Evolutionary conservation across 2,113 vertebrate species (phyloP).

Genomic region (Lamprotornis superbus): DNA sequence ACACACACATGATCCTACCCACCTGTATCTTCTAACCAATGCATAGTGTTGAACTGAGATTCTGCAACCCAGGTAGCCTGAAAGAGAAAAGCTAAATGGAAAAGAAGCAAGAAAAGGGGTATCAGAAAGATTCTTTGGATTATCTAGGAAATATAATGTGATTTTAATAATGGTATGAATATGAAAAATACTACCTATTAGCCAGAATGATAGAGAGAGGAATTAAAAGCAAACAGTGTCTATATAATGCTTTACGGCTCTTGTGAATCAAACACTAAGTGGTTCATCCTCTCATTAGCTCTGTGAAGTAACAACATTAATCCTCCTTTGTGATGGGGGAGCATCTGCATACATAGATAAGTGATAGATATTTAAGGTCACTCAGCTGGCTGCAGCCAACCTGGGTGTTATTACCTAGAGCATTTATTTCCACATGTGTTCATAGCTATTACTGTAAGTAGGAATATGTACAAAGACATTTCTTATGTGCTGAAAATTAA

Average conservation of each 20-base stretch:
- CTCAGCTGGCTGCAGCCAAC: neutral
- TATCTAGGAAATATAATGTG: neutral
- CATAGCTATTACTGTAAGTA: neutral
- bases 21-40: neutral
- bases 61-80: neutral
- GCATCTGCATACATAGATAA: neutral
- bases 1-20: neutral
- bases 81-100: neutral
- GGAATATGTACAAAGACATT: neutral
- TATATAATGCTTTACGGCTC: neutral
- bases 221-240: constrained; percentile 36
- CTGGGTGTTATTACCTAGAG: neutral
- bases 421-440: neutral
- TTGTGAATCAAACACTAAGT: constrained; percentile 30
- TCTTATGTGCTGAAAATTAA: neutral
- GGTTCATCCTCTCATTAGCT: constrained; percentile 34
- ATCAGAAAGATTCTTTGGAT: neutral
- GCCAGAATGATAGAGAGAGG: neutral
- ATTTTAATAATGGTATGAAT: constrained; percentile 1
- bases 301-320: constrained; percentile 33
- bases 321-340: constrained; percentile 9
- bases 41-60: neutral
- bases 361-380: constrained; percentile 35
- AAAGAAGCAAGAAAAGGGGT: neutral
- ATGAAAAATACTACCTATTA: constrained; percentile 15